Base-by-base conservation (phyloP, 2,113 vertebrate species). In the Carlito syrichta region DNA sequence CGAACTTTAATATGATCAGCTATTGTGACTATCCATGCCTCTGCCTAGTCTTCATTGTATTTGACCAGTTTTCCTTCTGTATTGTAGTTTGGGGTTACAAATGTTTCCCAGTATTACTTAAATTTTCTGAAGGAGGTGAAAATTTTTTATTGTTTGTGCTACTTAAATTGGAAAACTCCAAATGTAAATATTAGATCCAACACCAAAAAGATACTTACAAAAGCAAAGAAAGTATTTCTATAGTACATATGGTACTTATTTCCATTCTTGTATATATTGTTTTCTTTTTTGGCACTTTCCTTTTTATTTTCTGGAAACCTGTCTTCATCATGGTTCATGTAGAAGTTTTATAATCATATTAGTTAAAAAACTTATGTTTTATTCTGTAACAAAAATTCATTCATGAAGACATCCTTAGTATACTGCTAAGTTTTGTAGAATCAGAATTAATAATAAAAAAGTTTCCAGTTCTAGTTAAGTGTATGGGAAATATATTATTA, bases 281-380 rank as follows among this genome's bases (percentile, higher is more conserved):
- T 88, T 88, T 68, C 16, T 73, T 35, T 76, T 88, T 92, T 86
- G 20, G 30, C 8, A 74, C 14, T 77, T 74, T 69, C 19, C 11
- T 56, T 74, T 91, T 81, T 38, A 79, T 93, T 85, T 89, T 78
- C 38, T 82, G n/a, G 62, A 86, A 91, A 95, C 25, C 45, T 82
- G 40, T 71, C 12, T 3, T 91, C 54, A 86, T 87, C 4, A 62
- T 69, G 30, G 35, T 50, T 88, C 43, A 76, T 16, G 6, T 69
- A 62, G 50, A 96, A 69, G 58, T 91, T 95, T 97, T 91, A 95
- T 66, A 91, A 81, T 71, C 83, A 58, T 87, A 83, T 78, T 23
- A 62, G 32, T 71, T 77, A 69, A 79, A 63, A 91, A 8, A 89
- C 95, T 58, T 73, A 32, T 19, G 85, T 68, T 91, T 93, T 83